Conservation (phyloP, 2,113 vertebrate genomes). For the Urocynchramus pylzowi region DNA sequence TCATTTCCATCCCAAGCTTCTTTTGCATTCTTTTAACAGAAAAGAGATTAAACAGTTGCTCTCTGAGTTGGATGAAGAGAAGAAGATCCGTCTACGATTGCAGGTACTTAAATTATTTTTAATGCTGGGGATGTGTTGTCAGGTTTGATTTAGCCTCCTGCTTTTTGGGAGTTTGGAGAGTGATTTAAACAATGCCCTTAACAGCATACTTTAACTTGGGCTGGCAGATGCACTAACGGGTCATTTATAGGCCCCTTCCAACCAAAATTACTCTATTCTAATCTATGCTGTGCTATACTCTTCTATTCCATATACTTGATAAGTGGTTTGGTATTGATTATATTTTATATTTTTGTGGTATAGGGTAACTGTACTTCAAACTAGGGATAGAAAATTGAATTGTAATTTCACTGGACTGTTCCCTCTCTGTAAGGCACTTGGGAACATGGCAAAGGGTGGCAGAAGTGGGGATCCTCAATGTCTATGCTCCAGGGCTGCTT, state of each 20-base stretch:
- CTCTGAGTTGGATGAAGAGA: constrained; percentile 92
- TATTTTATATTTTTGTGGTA: neutral
- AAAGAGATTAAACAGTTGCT: constrained; percentile 95
- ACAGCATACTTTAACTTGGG: neutral
- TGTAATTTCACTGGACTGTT: neutral
- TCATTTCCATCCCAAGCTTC: neutral
- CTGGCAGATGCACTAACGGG: neutral
- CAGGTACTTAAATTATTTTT: constrained; percentile 76
- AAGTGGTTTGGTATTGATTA: neutral
- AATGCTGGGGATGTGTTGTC: neutral
- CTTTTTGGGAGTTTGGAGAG: neutral
- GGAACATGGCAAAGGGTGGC: neutral
- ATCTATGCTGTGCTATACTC: neutral
- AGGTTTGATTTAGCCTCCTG: neutral
- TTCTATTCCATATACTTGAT: neutral
- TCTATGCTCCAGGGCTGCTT: neutral
- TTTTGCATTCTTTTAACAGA: constrained; percentile 72
- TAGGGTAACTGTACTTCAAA: neutral
- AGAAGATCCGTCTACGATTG: constrained; percentile 89
- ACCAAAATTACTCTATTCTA: neutral
- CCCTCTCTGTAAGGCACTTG: neutral
- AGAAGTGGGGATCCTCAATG: neutral
- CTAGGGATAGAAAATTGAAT: neutral
- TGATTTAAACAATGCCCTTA: neutral
- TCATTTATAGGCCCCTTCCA: neutral